Evolutionary conservation across 37 sponge, comb jelly and placozoan species (phyloP).

Genomic region (Halichondria panicea): DNA sequence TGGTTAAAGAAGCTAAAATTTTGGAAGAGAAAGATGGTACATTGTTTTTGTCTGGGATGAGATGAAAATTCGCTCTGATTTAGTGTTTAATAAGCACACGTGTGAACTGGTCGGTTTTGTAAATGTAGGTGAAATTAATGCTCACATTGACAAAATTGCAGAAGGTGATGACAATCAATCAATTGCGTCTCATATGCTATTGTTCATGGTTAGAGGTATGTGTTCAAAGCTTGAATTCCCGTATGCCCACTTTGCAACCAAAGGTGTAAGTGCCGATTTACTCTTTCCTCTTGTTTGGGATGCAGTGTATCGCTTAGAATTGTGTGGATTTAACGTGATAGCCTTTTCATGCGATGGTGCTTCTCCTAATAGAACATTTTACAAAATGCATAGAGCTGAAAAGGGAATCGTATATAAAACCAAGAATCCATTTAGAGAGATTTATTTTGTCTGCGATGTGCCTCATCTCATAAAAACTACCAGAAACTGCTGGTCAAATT

Average conservation of each 20-base stretch:
- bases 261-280: constrained; percentile 3
- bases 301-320: constrained; percentile 5
- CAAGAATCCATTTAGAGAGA: constrained; percentile 5
- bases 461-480: constrained; percentile 15
- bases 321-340: constrained; percentile 26
- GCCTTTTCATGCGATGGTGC: constrained; percentile 37
- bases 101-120: constrained; percentile 22
- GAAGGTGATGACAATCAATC: not conserved
- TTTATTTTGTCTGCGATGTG: constrained; percentile 14
- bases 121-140: constrained; percentile 29
- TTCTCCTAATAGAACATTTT: constrained; percentile 28
- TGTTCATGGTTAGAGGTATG: constrained; percentile 43
- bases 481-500: constrained; percentile 25
- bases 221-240: constrained; percentile 18
- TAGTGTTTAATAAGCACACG: constrained; percentile 31
- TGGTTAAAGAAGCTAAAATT: constrained; percentile 35
- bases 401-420: not conserved
- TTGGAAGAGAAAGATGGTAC: constrained; percentile 9
- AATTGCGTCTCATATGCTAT: constrained; percentile 42
- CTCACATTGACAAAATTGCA: constrained; percentile 4
- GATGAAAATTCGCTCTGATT: constrained; percentile 30
- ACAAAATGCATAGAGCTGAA: not conserved
- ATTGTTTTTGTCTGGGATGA: constrained; percentile 21
- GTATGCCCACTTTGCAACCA: constrained; percentile 30
- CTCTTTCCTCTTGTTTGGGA: constrained; percentile 42